Base-by-base conservation (phyloP, 2,797 vertebrate species). In the Astyanax mexicanus region DNA sequence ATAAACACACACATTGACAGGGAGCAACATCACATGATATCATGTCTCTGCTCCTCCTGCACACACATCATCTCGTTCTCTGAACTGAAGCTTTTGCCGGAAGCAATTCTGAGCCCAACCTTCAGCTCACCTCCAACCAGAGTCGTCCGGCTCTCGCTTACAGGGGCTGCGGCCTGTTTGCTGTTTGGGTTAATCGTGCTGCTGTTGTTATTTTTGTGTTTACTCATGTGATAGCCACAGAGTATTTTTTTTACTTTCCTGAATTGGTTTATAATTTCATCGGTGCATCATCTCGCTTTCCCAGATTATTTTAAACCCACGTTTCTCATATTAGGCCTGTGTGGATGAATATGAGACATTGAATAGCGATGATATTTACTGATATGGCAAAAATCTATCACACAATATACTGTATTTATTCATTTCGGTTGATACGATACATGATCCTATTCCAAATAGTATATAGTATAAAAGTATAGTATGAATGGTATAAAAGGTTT, bases 161-260 rank as follows among this genome's bases (percentile, higher is more conserved):
- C 32, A n/a, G 58, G 70, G 32, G 51, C 67, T 66, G 60, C 57
- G 64, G 60, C 72, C 69, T 58, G 29, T 62, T 79, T 69, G 27
- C 77, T 74, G 74, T 79, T 55, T 62, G 47, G 74, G 66, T 71
- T 80, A 74, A 82, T 83, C 73, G 64, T 62, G 25, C 42, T 66
- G 29, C 9, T 67, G 54, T 82, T 80, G 67, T 68, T 12, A 27
- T 49, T 61, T 35, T 51, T 70, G 55, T 74, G 38, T 66, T 78
- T 38, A 77, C 32, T 58, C 61, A 21, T 71, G 55, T 25, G 51
- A 29, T 70, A 19, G 32, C 58, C 23, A 35, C 45, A 58, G 58
- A 64, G 57, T 6, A n/a, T n/a, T n/a, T 62, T n/a, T 74, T 76
- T 45, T 69, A 10, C 66, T 13, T 7, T 29, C 60, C 64, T 21